Conservation (phyloP, 2,888 invertebrate species). For the Drosophila anomalata region DNA sequence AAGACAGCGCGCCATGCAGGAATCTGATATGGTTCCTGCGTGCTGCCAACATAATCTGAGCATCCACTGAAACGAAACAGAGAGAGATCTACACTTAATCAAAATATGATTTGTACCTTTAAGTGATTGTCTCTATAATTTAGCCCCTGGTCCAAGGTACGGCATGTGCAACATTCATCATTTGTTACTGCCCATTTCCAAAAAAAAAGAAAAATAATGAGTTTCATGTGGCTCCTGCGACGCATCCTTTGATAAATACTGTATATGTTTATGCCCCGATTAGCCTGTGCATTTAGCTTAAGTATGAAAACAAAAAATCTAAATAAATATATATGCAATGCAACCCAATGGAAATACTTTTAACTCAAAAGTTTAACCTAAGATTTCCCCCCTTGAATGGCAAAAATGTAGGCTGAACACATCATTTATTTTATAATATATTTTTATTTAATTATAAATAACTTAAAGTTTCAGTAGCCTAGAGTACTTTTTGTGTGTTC, state of each 20-base stretch:
- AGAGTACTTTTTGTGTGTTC: constrained; percentile 72
- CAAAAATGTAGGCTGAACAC: too few relatives aligned
- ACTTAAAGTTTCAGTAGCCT: constrained; percentile 82
- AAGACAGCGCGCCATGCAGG: constrained; percentile 79
- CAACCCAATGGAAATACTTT: neutral
- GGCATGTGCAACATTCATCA: constrained; percentile 35
- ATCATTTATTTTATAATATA: constrained; percentile 61
- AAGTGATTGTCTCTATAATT: constrained; percentile 52
- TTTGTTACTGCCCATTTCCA: constrained; percentile 45
- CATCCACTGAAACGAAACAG: constrained; percentile 1
- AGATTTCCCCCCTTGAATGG: too few relatives aligned
- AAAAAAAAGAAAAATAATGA: neutral
- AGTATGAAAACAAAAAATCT: constrained; percentile 43
- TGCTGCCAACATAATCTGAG: constrained; percentile 60
- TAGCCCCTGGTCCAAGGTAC: constrained; percentile 9
- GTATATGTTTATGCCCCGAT: constrained; percentile 48
- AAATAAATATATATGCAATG: constrained; percentile 60
- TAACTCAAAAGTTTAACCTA: too few relatives aligned
- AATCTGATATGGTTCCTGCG: constrained; percentile 63
- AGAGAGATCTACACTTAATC: constrained; percentile 28
- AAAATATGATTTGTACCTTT: constrained; percentile 51
- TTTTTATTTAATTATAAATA: constrained; percentile 84
- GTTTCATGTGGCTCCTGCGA: constrained; percentile 19
- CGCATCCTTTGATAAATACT: constrained; percentile 13
- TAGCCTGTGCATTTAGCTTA: constrained; percentile 58